Evolutionary conservation across 2,113 vertebrate species (phyloP), one percentile per base, ranked within the genome.

Genomic region (Strigops habroptila): DNA sequence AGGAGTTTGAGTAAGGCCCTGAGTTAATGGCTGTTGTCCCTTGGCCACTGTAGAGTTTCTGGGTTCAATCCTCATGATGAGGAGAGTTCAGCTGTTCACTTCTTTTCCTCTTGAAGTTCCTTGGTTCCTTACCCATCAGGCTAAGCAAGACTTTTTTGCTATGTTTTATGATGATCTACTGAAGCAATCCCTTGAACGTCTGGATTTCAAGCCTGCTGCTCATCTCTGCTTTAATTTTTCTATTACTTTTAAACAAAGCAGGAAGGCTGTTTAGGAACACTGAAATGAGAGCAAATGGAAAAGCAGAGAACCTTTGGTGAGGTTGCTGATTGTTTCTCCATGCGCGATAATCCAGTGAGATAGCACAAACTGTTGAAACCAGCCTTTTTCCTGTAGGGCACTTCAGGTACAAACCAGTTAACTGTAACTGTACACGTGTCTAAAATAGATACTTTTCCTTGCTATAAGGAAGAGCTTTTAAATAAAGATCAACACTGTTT

Each of bases 21-120:
- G n/a, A 70, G 37, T 70, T 62, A 75, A 33, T 3, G 11, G 30
- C 25, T 14, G 1, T 3, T 60, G 24, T 43, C 41, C 12, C 71
- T 79, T 43, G 30, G 9, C 30, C n/a, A 48, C 2, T 24, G 5
- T 53, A 11, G 33, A 35, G 11, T 30, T 88, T 41, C 11, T 77
- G 12, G 5, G 5, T 22, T 68, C 24, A 18, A 14, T 33, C 31
- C 39, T 63, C 1, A 0, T 37, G 19, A 46, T 0, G 1, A 41
- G 33, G 27, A 23, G 78, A 28, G 21, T 74, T 63, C n/a, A 17
- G 3, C 1, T 71, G 9, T 60, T 95, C 14, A 2, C 11, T 63
- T 91, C 14, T 67, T 73, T 83, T 81, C 59, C 14, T 82, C 18
- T 48, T 68, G 39, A 43, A 85, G 35, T 3, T 76, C 10, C 11